Base-by-base conservation (phyloP, 2,113 vertebrate genomes). In the Hymenochirus boettgeri region DNA sequence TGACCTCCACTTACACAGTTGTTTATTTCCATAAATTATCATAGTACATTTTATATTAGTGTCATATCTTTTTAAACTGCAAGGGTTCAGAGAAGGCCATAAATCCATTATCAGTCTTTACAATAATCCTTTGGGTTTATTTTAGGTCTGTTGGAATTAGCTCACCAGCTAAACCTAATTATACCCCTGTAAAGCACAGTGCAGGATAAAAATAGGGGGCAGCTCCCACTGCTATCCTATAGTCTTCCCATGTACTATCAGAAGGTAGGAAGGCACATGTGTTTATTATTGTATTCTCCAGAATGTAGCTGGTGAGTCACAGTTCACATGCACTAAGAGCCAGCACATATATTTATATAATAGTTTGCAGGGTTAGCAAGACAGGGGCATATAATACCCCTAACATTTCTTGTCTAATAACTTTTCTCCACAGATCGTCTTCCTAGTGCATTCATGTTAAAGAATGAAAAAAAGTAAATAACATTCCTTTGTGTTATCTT, bases 161-260 rank as follows among this genome's bases (percentile, higher is more conserved):
- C 55, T 67, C 26, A 67, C 55, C 13, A 22, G 64, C 56, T 42
- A 27, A 53, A 67, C n/a, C 56, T 59, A 52, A 67, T 59, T 59
- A 67, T 67, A 59, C 33, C 19, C 29, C 24, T 59, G 54, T 15
- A 59, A 21, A 52, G 47, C 33, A 27, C 26, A 35, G 24, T 45
- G 24, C 5, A 22, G 24, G 56, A 29, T 67, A 53, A 27, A 67
- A 67, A 59, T 67, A 67, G 56, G 45, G 55, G 31, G 22, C 12
- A 5, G 3, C 26, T 66, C 56, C 56, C 24, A 23, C 7, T 23
- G 33, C 56, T 29, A 25, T 18, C 31, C 24, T 21, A 12, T 15
- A 7, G 31, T 52, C 18, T 57, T 31, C 21, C 24, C 21, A 26
- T 31, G n/a, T 52, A 24, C 46, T 66, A 45, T 42, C 23, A 21